phyloP scores from a whole-genome alignment of 2,888 invertebrate species.

The Lydus trimaculatus region DNA sequence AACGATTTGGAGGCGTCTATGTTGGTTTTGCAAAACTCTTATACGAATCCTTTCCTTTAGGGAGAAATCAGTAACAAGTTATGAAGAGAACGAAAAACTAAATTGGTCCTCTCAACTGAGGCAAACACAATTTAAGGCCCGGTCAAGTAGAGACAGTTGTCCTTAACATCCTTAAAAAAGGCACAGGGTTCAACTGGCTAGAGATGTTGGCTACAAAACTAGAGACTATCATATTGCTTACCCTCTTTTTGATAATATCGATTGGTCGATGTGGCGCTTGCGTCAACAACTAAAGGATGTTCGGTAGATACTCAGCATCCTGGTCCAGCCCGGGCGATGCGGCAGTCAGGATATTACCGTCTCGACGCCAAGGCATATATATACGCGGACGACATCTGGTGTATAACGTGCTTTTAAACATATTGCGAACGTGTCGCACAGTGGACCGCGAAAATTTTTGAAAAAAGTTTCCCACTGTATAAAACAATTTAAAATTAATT shows the following conservation, averaged over 20 bases:
- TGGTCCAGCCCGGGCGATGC: slow-evolving; percentile 60
- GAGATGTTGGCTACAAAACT: slow-evolving; percentile 33
- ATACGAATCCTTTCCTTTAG: background rate
- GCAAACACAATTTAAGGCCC: slow-evolving; percentile 5
- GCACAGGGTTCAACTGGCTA: slow-evolving; percentile 40
- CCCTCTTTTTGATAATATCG: slow-evolving; percentile 55
- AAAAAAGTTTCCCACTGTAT: background rate
- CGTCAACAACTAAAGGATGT: slow-evolving; percentile 52
- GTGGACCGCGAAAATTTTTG: background rate
- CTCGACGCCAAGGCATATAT: slow-evolving; percentile 40
- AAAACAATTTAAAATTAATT: background rate
- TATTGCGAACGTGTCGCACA: background rate
- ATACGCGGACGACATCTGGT: slow-evolving; percentile 40
- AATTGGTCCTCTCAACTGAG: background rate
- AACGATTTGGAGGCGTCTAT: no score
- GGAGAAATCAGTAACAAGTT: background rate
- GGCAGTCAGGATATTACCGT: slow-evolving; percentile 56
- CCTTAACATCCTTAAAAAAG: slow-evolving; percentile 28
- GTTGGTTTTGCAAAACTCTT: background rate
- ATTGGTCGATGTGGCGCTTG: slow-evolving; percentile 51
- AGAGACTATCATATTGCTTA: slow-evolving; percentile 30
- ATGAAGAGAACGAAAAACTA: background rate
- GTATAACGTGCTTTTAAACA: slow-evolving; percentile 16
- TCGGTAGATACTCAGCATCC: slow-evolving; percentile 58
- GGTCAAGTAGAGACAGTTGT: slow-evolving; percentile 32